Evolutionary conservation across 2,888 invertebrate genomes (phyloP), one percentile per base, ranked within the genome.

Genomic region (Cephus rjabovi): DNA sequence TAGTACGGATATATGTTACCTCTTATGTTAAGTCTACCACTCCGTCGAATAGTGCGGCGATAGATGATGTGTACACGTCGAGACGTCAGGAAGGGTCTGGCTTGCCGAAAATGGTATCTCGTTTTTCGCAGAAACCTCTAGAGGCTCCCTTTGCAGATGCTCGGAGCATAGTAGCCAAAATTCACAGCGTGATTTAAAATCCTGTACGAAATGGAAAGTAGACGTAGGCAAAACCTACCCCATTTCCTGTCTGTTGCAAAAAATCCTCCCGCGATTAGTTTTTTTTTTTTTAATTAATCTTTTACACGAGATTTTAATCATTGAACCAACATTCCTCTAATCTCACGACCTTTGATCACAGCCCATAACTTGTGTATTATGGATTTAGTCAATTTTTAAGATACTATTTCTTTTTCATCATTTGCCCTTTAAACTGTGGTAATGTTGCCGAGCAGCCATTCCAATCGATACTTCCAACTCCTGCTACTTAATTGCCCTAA

Each of bases 91-190:
- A 77, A 73, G 77, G 75, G 69, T 71, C 37, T 81, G 79, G 79
- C 85, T 81, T 76, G 79, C 73, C 56, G 73, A 79, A 77, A 82
- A 81, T 81, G 77, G 77, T 75, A 77, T 77, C 76, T 76, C 83
- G 81, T 82, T 83, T 80, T 83, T 79, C 80, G 76, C 73, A 9
- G 56, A 15, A 56, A 23, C 56, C 23, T 56, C 56, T 35, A 12
- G 15, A 23, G 56, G 2, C 56, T 56, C 56, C 56, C 23, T 56
- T 23, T 56, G 6, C 56, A 23, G 2, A 56, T 56, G 23, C 56
- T 56, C 2, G 9, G 9, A 23, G 56, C 23, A 56, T 23, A 56
- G 23, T 23, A 56, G 56, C 56, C 23, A 56, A 56, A 23, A 56
- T 56, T 56, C 56, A 56, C 23, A 23, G 56, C 56, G 56, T 56